Conservation (phyloP, 2,888 invertebrate genomes). For the Imbricaverruca yamaguchii region DNA sequence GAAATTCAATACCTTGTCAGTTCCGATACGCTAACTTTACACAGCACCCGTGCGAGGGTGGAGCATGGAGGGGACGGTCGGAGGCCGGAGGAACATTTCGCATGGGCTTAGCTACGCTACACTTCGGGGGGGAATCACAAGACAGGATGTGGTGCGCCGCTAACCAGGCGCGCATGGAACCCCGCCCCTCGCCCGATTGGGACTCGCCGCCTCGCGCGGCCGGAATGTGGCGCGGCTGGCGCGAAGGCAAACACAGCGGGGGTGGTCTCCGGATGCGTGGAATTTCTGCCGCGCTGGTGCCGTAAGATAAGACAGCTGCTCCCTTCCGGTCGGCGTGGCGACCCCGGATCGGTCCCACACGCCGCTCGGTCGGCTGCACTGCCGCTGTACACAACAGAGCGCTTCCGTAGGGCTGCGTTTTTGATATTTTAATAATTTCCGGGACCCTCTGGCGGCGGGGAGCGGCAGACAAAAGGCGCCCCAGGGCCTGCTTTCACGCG, state of each 20-base stretch:
- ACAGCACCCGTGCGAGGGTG: not conserved
- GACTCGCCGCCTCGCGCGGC: not conserved
- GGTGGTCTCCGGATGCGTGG: not conserved
- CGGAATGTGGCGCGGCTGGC: not conserved
- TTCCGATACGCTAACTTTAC: not conserved
- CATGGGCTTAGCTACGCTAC: too few relatives aligned
- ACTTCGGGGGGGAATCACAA: too few relatives aligned
- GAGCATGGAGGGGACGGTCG: not conserved
- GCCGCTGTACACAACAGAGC: not conserved
- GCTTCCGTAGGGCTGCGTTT: not conserved
- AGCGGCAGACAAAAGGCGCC: not conserved
- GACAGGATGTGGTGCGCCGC: too few relatives aligned
- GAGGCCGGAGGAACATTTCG: not conserved
- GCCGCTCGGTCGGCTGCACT: not conserved
- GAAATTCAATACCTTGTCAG: not conserved
- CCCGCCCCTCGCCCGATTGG: too few relatives aligned
- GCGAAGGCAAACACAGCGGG: not conserved
- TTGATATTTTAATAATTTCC: conserved; percentile 1
- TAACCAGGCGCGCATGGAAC: too few relatives aligned
- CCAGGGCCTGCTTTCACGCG: not conserved
- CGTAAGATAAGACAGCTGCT: not conserved
- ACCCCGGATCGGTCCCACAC: not conserved
- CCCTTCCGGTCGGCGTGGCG: not conserved
- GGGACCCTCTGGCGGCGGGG: not conserved
- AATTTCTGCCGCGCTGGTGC: not conserved